phyloP scores from a whole-genome alignment of 1,140 invertebrate species.

The Aphaenogaster rudis region DNA sequence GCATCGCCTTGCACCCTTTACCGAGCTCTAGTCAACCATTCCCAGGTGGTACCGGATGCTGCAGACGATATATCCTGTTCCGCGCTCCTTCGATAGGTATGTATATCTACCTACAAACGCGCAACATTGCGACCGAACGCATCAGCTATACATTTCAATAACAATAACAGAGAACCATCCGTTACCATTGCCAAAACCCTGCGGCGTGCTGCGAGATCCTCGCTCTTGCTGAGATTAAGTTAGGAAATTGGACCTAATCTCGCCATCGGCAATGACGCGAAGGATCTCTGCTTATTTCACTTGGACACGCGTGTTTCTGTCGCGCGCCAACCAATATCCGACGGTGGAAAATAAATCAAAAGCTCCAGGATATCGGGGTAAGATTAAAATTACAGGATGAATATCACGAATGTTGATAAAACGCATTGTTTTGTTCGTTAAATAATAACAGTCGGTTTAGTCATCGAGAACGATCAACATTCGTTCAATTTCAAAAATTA shows the following conservation, averaged over 20 bases:
- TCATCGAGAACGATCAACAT: neutral
- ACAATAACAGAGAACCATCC: constrained; percentile 69
- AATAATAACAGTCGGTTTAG: neutral
- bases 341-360: neutral
- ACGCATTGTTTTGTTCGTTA: neutral
- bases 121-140: constrained; percentile 38
- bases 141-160: constrained; percentile 73
- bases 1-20: constrained; percentile 70
- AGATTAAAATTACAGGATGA: constrained; percentile 12
- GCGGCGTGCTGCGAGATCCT: neutral
- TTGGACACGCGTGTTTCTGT: constrained; percentile 17
- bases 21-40: constrained; percentile 65
- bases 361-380: neutral
- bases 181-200: neutral
- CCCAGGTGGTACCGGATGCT: constrained; percentile 69
- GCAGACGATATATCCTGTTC: constrained; percentile 66
- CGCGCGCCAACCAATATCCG: neutral
- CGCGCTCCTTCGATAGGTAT: constrained; percentile 1
- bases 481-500: neutral
- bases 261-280: constrained; percentile 34
- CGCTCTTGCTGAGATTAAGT: constrained; percentile 40
- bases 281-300: constrained; percentile 16
- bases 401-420: neutral
- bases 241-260: constrained; percentile 51
- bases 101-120: neutral